Evolutionary conservation across 2,797 vertebrate genomes (phyloP), one percentile per base, ranked within the genome.

Genomic region (Gymnoscopelus braueri): DNA sequence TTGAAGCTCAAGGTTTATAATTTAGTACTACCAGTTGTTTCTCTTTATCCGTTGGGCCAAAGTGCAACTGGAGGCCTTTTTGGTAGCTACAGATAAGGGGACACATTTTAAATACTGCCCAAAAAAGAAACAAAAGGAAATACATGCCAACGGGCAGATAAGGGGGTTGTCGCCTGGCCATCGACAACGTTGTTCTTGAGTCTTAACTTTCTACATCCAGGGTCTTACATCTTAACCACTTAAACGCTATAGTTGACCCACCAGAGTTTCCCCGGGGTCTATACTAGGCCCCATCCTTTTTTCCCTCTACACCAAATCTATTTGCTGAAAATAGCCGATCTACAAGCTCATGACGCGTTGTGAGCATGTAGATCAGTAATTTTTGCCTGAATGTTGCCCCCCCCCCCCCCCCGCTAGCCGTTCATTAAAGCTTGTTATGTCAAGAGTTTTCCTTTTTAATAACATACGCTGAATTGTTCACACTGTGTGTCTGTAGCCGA

Each of bases 401-500:
- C 26, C 26, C 26, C 26, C 26, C 26, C 26, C 26, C 26, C 26
- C 26, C 9, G 9, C 39, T 15, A 47, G 4, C 9, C 44, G 0
- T 19, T 39, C 26, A 3, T 19, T 47, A 35, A 44, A 32, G 24
- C 3, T 57, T 13, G 13, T 15, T 29, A 49, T 29, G 5, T 55
- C 10, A 6, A 19, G 2, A 23, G 6, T 55, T 6, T 39, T 12
- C 54, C 8, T 65, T 15, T 3, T 6, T 47, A 13, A 13, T 19
- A 55, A 7, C 44, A 4, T 48, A 10, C 7, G 3, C 53, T 52
- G 51, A 9, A 54, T 6, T 51, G 15, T 24, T 0, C 48, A 2
- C 58, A 56, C 0, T 5, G 60, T 82, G 32, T 63, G 23, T 76
- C 23, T 75, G 14, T 73, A 98, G 97, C 96, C 0, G 95, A 95